Evolutionary conservation across 2,113 vertebrate genomes (phyloP).

Genomic region (Forbesichthys agassizii): DNA sequence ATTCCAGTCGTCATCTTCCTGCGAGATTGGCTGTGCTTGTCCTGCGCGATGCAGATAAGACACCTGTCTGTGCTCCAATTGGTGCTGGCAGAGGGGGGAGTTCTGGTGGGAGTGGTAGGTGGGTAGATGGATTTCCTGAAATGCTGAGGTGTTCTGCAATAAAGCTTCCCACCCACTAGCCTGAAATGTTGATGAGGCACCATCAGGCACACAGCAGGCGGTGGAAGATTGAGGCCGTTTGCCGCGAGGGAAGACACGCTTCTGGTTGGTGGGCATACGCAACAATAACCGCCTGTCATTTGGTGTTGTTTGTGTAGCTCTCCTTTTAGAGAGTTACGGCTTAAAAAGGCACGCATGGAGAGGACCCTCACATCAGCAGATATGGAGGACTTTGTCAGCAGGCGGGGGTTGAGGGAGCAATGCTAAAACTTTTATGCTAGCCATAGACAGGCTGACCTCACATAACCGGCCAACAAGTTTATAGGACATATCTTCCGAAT

Average conservation of each 20-base stretch:
- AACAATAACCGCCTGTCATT: slow-evolving; percentile 54
- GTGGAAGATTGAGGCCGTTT: slow-evolving; percentile 53
- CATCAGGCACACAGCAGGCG: slow-evolving; percentile 67
- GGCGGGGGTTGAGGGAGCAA: slow-evolving; percentile 16
- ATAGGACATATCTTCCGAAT: slow-evolving; percentile 8
- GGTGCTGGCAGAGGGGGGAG: slow-evolving; percentile 40
- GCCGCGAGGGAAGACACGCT: not conserved
- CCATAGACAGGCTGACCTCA: slow-evolving; percentile 13
- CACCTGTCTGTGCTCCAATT: slow-evolving; percentile 74
- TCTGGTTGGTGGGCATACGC: slow-evolving; percentile 24
- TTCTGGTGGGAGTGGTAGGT: slow-evolving; percentile 44
- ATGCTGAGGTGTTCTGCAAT: slow-evolving; percentile 71
- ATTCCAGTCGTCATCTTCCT: slow-evolving; percentile 79
- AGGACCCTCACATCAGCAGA: slow-evolving; percentile 22
- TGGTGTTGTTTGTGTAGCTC: slow-evolving; percentile 41
- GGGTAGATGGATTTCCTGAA: slow-evolving; percentile 62
- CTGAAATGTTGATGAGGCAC: slow-evolving; percentile 68
- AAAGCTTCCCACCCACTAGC: slow-evolving; percentile 61
- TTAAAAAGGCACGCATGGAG: slow-evolving; percentile 32
- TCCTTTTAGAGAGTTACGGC: slow-evolving; percentile 61
- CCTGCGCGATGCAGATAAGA: slow-evolving; percentile 80
- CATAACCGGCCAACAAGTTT: slow-evolving; percentile 3
- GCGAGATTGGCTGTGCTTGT: slow-evolving; percentile 77
- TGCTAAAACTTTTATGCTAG: not conserved
- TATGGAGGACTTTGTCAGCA: slow-evolving; percentile 11